Conservation (phyloP, 2,113 vertebrate genomes). For the Hypocryptadius cinnamomeus region DNA sequence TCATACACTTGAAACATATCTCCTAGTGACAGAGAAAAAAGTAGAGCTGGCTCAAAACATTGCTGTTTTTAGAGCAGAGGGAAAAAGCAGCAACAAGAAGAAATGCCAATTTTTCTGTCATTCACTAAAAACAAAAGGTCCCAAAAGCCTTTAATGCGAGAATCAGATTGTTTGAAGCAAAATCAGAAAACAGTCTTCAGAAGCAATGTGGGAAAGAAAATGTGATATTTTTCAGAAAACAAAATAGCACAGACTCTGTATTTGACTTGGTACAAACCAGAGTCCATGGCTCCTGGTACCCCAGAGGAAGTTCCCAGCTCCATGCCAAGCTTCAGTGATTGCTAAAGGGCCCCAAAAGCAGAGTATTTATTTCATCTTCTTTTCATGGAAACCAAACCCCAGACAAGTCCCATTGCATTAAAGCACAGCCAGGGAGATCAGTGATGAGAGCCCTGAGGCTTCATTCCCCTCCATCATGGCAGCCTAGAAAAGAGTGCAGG, state of each 20-base stretch:
- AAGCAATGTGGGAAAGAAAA: background rate
- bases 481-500: background rate
- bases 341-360: background rate
- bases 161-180: background rate
- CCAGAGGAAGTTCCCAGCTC: background rate
- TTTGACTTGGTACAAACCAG: background rate
- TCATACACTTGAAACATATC: background rate
- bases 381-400: background rate
- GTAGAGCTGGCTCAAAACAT: background rate
- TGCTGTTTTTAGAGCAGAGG: background rate
- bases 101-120: background rate
- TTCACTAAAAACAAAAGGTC: background rate
- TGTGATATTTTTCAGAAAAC: background rate
- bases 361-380: background rate
- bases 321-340: background rate
- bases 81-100: background rate
- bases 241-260: background rate
- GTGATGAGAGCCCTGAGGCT: background rate
- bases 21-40: background rate
- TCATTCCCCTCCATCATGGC: background rate
- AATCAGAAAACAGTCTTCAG: background rate
- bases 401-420: background rate
- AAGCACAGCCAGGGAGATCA: background rate
- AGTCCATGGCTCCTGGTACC: background rate
- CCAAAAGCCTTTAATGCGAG: background rate